Percentiles rank a stretch among this genome's conserved stretches.
phyloP scores from a whole-genome alignment of 1,140 invertebrate genomes.

The Psix sp. region DNA sequence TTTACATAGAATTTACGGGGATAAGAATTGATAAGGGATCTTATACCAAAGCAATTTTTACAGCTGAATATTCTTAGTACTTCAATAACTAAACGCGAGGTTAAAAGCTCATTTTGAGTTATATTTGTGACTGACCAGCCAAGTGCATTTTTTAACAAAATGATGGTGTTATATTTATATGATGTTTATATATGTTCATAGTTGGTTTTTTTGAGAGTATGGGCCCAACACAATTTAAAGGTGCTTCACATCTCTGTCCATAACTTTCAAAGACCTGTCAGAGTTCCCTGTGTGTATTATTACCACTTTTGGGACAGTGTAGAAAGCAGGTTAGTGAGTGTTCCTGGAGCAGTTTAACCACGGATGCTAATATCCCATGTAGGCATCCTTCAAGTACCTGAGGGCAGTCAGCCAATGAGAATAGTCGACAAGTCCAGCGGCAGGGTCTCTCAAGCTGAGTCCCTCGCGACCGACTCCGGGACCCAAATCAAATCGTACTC shows the following conservation, averaged over 20 bases:
- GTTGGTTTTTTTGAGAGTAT: conserved; percentile 27
- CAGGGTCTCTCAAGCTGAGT: conserved; percentile 76
- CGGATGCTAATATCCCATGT: conserved; percentile 58
- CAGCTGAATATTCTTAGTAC: conserved; percentile 63
- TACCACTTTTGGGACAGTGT: conserved; percentile 52
- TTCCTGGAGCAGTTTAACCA: conserved; percentile 63
- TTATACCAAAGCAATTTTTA: conserved; percentile 65
- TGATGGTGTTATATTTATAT: conserved; percentile 41
- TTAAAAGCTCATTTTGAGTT: conserved; percentile 60
- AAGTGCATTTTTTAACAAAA: conserved; percentile 45
- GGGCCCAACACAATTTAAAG: conserved; percentile 33
- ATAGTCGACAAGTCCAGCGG: conserved; percentile 77
- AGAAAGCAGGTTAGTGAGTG: conserved; percentile 70
- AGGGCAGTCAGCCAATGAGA: conserved; percentile 77
- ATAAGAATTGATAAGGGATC: conserved; percentile 3
- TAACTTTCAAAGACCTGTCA: conserved; percentile 34
- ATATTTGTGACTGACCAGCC: conserved; percentile 39
- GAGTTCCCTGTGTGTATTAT: conserved; percentile 49
- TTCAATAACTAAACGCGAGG: conserved; percentile 53
- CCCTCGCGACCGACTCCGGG: conserved; percentile 76
- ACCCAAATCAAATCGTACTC: conserved; percentile 77
- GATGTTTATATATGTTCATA: conserved; percentile 34
- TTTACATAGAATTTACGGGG: background rate
- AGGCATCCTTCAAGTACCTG: conserved; percentile 74
- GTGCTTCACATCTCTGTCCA: conserved; percentile 48